phyloP scores from a whole-genome alignment of 2,113 vertebrate species.

The Festucalex cinctus region DNA sequence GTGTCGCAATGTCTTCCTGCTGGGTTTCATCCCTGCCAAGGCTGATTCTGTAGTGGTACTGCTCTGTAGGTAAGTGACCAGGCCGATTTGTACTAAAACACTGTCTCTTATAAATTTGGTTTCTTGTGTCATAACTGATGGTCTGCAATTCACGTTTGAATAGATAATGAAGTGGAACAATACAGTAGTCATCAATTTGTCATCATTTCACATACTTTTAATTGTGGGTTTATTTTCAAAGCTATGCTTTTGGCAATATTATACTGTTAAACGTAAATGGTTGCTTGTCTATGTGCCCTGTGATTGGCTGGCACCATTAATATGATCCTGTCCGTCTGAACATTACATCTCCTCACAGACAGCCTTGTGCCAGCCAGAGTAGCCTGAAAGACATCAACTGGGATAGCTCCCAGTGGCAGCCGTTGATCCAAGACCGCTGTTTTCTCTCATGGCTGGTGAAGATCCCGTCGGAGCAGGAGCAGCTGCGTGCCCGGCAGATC shows the following conservation, averaged over 20 bases:
- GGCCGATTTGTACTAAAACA: neutral
- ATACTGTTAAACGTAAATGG: neutral
- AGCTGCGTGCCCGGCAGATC: slow-evolving; percentile 92
- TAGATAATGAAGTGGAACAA: neutral
- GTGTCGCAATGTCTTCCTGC: slow-evolving; percentile 94
- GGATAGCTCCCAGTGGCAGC: slow-evolving; percentile 99
- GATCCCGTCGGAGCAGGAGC: slow-evolving; percentile 97
- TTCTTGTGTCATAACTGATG: neutral
- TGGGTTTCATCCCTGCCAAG: slow-evolving; percentile 98
- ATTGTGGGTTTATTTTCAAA: neutral
- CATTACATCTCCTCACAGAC: slow-evolving; percentile 68
- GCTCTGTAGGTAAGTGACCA: slow-evolving; percentile 83
- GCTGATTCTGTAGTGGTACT: slow-evolving; percentile 95
- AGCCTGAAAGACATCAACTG: slow-evolving; percentile 99
- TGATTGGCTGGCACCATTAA: too few relatives aligned
- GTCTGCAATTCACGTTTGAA: neutral
- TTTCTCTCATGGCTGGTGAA: slow-evolving; percentile 98
- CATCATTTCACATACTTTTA: too few relatives aligned
- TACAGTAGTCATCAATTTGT: neutral
- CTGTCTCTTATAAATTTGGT: neutral
- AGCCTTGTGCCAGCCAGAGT: slow-evolving; percentile 98
- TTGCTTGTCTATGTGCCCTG: too few relatives aligned
- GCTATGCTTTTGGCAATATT: neutral
- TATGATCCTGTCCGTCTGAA: slow-evolving; percentile 1
- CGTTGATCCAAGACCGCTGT: slow-evolving; percentile 96